A percentile compares a stretch with the other conserved stretches of the same genome.
phyloP scores from a whole-genome alignment of 2,797 vertebrate genomes.

The Falco novaeseelandiae region DNA sequence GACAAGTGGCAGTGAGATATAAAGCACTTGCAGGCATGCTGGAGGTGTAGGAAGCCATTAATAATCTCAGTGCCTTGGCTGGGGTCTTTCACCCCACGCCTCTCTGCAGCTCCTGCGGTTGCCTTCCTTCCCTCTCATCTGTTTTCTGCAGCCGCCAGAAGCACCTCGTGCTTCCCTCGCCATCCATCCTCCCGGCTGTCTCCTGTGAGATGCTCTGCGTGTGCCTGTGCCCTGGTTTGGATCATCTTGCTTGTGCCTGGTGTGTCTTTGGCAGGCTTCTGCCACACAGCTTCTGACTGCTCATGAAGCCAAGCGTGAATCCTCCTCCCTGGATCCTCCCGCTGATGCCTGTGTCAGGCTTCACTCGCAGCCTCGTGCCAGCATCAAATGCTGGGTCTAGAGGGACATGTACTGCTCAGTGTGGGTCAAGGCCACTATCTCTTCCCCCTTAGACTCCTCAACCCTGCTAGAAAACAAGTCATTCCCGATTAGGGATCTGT shows the following conservation, averaged over 20 bases:
- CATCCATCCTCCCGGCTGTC: neutral
- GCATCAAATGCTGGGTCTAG: neutral
- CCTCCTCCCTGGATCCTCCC: neutral
- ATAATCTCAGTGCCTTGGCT: neutral
- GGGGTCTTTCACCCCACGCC: neutral
- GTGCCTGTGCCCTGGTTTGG: neutral
- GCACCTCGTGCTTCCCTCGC: fast-evolving
- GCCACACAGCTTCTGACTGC: neutral
- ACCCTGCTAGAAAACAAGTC: neutral
- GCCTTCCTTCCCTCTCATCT: neutral
- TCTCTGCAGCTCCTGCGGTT: neutral
- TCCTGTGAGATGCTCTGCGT: fast-evolving
- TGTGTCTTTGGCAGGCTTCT: neutral
- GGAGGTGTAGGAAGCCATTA: neutral
- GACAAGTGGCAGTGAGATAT: neutral
- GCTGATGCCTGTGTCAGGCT: neutral
- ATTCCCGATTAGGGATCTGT: neutral
- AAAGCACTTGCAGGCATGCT: neutral
- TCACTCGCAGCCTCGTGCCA: neutral
- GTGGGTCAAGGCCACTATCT: neutral
- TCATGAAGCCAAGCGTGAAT: neutral
- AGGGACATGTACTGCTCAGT: neutral
- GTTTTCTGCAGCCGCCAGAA: neutral
- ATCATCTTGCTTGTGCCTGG: neutral
- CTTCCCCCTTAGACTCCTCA: neutral